phyloP scores from a whole-genome alignment of 2,888 invertebrate species.

The Folsomia manolachei region DNA sequence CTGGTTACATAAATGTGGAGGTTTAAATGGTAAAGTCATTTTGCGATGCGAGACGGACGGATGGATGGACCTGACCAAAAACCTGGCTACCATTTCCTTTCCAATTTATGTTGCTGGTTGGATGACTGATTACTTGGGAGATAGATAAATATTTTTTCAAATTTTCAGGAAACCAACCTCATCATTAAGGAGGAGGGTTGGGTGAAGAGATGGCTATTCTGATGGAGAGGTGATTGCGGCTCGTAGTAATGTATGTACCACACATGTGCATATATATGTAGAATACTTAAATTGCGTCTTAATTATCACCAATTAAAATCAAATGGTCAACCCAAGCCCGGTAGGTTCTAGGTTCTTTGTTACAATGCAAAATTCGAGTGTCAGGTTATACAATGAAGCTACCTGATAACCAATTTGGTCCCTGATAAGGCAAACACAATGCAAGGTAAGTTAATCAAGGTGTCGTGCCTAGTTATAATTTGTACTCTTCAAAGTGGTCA shows the following conservation, averaged over 20 bases:
- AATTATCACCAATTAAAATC: not conserved
- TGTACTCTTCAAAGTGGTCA: not conserved
- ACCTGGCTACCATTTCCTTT: not conserved
- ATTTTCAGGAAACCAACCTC: not conserved
- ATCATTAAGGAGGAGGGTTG: not conserved
- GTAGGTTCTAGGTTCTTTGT: not conserved
- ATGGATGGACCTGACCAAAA: not conserved
- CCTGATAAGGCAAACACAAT: too few relatives aligned
- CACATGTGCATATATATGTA: not conserved
- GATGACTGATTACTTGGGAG: not conserved
- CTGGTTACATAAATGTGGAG: not conserved
- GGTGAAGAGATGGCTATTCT: not conserved
- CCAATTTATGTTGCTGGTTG: not conserved
- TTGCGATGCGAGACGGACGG: not conserved
- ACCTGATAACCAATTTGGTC: too few relatives aligned
- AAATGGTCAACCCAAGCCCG: not conserved
- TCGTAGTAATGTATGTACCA: too few relatives aligned
- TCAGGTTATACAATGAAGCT: not conserved
- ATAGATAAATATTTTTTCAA: not conserved
- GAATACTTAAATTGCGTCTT: not conserved
- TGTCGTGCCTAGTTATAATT: not conserved
- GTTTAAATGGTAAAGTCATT: constrained; percentile 3
- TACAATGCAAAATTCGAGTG: too few relatives aligned
- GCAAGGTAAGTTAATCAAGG: not conserved
- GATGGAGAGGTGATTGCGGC: too few relatives aligned